phyloP scores from a whole-genome alignment of 2,113 vertebrate genomes.

The Brachirus orientalis region DNA sequence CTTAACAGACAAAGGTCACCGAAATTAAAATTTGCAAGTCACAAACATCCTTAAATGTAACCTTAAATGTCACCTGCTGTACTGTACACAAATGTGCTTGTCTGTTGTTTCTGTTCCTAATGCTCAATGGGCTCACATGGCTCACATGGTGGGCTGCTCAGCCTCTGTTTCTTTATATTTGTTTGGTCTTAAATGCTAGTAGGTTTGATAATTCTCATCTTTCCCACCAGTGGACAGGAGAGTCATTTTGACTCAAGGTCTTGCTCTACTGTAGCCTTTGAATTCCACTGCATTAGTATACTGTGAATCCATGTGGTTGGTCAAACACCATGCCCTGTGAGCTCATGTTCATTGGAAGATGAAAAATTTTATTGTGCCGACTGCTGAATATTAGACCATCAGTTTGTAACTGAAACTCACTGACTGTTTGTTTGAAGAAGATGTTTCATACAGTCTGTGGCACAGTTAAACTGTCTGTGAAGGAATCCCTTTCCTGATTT shows the following conservation, averaged over 20 bases:
- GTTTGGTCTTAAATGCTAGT: slow-evolving; percentile 42
- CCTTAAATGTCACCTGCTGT: background rate
- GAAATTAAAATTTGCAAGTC: no score
- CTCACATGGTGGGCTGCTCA: slow-evolving; percentile 57
- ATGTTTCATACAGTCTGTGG: slow-evolving; percentile 38
- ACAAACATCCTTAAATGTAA: no score
- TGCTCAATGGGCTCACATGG: slow-evolving; percentile 36
- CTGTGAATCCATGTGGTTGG: slow-evolving; percentile 59
- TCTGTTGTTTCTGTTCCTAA: slow-evolving; percentile 1
- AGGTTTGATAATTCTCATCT: no score
- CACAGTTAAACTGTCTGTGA: slow-evolving; percentile 41
- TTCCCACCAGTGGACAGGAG: no score
- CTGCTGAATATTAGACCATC: slow-evolving; percentile 3
- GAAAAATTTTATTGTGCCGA: slow-evolving; percentile 28
- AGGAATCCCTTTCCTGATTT: slow-evolving; percentile 49
- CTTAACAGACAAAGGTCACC: no score
- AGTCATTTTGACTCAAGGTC: slow-evolving; percentile 47
- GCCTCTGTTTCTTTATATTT: slow-evolving; percentile 44
- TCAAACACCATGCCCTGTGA: slow-evolving; percentile 49
- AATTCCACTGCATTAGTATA: slow-evolving; percentile 54
- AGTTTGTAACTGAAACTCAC: slow-evolving; percentile 8
- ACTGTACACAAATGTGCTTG: no score
- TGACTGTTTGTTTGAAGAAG: slow-evolving; percentile 42
- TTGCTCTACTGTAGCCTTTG: slow-evolving; percentile 23
- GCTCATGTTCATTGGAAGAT: slow-evolving; percentile 57